Percentiles rank a stretch among this genome's conserved stretches.
phyloP scores from a whole-genome alignment of 1,140 invertebrate genomes.

The Probaryconus sp. region DNA sequence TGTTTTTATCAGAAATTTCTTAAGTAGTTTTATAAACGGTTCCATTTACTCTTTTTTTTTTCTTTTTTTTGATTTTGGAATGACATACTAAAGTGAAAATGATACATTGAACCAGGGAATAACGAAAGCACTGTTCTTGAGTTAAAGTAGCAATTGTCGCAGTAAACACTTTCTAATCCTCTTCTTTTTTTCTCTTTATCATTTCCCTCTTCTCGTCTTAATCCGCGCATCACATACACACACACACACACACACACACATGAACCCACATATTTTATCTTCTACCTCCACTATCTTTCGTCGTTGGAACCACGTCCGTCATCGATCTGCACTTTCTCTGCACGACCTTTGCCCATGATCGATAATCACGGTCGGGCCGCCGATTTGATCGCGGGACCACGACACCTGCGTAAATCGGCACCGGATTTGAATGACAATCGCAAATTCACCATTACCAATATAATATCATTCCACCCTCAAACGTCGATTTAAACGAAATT shows the following conservation, averaged over 20 bases:
- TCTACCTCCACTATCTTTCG: conserved; percentile 67
- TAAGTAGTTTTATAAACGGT: neutral
- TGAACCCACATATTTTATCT: conserved; percentile 68
- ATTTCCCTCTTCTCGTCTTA: conserved; percentile 68
- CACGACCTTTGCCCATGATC: conserved; percentile 65
- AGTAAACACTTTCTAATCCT: conserved; percentile 70
- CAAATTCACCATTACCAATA: conserved; percentile 43
- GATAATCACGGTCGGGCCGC: conserved; percentile 41
- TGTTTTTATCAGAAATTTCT: too few relatives aligned
- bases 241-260: conserved; percentile 66
- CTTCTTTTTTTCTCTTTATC: conserved; percentile 73
- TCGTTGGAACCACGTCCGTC: conserved; percentile 73
- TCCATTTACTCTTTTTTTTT: conserved; percentile 13
- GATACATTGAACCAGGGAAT: conserved; percentile 5
- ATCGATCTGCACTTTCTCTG: conserved; percentile 71
- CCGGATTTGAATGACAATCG: conserved; percentile 44
- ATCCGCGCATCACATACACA: conserved; percentile 69
- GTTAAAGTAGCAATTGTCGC: conserved; percentile 30
- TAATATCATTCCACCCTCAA: conserved; percentile 37
- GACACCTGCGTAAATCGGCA: conserved; percentile 61
- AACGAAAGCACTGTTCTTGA: conserved; percentile 39
- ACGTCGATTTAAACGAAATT: conserved; percentile 52
- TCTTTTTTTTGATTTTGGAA: too few relatives aligned
- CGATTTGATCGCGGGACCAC: conserved; percentile 71
- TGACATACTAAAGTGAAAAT: too few relatives aligned